A percentile compares a stretch with the other conserved stretches of the same genome.
Conservation (phyloP, 2,797 vertebrate species). For the Lophius americanus region DNA sequence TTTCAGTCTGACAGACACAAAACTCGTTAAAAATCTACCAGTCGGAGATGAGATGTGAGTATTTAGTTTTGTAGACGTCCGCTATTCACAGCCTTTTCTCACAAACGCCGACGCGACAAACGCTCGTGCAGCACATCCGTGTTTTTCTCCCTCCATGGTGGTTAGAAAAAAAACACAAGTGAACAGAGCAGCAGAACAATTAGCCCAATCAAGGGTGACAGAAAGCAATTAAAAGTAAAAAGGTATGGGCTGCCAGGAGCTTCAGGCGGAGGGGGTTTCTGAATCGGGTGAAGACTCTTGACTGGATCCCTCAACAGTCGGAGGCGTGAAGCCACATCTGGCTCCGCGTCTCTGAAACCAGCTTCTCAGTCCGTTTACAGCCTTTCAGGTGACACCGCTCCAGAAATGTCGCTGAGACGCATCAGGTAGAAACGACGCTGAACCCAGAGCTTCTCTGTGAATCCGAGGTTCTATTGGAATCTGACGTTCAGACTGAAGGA, state of each 20-base stretch:
- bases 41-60: conserved; percentile 10
- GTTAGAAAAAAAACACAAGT: conserved; percentile 73
- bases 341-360: conserved; percentile 27
- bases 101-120: conserved; percentile 14
- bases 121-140: too few species aligned
- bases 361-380: conserved; percentile 18
- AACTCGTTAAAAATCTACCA: conserved; percentile 12
- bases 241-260: conserved; percentile 69
- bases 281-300: conserved; percentile 51
- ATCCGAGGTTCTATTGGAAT: too few species aligned
- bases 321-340: conserved; percentile 44
- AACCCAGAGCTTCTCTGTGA: too few species aligned
- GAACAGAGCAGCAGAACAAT: conserved; percentile 69
- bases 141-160: conserved; percentile 19
- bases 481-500: too few species aligned
- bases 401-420: conserved; percentile 45
- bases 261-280: conserved; percentile 40
- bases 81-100: conserved; percentile 45
- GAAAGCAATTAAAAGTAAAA: conserved; percentile 75
- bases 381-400: conserved; percentile 35
- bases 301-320: conserved; percentile 45
- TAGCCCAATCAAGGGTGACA: conserved; percentile 78
- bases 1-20: background rate
- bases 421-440: conserved; percentile 8
- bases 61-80: conserved; percentile 21